Conservation (phyloP, 2,797 vertebrate species). For the Monodelphis domestica region DNA sequence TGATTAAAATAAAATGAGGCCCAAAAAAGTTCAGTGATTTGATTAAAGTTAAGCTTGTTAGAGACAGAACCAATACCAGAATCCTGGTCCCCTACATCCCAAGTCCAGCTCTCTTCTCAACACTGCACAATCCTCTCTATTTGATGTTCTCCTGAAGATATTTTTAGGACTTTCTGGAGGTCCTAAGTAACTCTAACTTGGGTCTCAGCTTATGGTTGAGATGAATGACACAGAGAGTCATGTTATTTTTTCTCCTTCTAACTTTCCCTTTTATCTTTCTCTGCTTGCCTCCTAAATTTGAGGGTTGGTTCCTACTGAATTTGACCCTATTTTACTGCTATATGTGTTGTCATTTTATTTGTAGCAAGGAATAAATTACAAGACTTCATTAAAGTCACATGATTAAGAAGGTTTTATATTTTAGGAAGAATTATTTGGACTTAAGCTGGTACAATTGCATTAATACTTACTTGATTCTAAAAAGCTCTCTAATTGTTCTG, state of each 20-base stretch:
- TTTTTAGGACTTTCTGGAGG: not conserved
- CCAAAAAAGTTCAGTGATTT: not conserved
- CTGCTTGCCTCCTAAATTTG: not conserved
- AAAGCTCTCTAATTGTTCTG: constrained; percentile 91
- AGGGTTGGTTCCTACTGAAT: not conserved
- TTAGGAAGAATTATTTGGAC: not conserved
- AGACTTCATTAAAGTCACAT: not conserved
- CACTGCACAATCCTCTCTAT: not conserved
- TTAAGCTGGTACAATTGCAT: not conserved
- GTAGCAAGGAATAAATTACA: not conserved
- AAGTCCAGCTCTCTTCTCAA: not conserved
- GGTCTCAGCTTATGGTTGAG: not conserved
- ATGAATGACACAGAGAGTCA: not conserved
- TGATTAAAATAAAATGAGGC: not conserved
- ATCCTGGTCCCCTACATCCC: not conserved
- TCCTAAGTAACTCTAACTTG: not conserved
- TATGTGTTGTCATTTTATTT: not conserved
- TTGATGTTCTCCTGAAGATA: not conserved
- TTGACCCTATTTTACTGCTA: not conserved
- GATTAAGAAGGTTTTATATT: not conserved
- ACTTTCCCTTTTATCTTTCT: not conserved
- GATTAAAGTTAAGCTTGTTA: not conserved
- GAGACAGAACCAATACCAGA: not conserved
- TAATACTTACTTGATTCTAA: constrained; percentile 93
- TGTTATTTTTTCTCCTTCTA: not conserved